Base-by-base conservation (phyloP, 2,888 invertebrate genomes). In the Watsonalla cultraria region DNA sequence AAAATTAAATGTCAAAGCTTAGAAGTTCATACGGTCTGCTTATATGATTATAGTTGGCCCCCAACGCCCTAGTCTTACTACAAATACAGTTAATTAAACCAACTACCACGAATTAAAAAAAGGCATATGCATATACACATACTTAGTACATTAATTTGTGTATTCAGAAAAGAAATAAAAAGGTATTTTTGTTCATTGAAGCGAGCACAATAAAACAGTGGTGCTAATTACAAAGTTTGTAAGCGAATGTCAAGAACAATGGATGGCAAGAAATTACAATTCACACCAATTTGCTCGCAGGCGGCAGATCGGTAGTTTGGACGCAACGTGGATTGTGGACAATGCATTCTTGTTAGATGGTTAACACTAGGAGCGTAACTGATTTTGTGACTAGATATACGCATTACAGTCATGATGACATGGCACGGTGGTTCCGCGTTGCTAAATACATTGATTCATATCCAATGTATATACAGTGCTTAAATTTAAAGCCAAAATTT, bases 301-400 rank as follows among this genome's bases (percentile, higher is more conserved):
- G 60, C 60, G 55, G 55, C 24, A 61, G 58, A 66, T 79, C 78
- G 80, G 82, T 82, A 84, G 80, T 80, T 64, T 54, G 52, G 63
- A 64, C 59, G 59, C 60, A 68, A 68, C 59, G 65, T 53, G 60
- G 61, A 60, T 65, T 62, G 64, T 57, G 50, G 57, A 74, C 67
- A 78, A 72, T 70, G 68, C 77, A 80, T 82, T 82, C 75, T 76
- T 76, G 53, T 66, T 49, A 65, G 61, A 69, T 74, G 68, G 60
- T 71, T 67, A 68, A 63, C 64, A 66, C 61, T 61, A 61, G 55
- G 60, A 64, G 59, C 56, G 54, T 52, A 53, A 34, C 49, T 46
- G 46, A 49, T 54, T 46, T 33, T 46, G 9, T 47, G 9, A 37
- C 14, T 34, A 49, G 49, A 48, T 35, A 48, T 14, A 14, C 8